phyloP scores from a whole-genome alignment of 2,797 vertebrate species.

The Nasua narica region DNA sequence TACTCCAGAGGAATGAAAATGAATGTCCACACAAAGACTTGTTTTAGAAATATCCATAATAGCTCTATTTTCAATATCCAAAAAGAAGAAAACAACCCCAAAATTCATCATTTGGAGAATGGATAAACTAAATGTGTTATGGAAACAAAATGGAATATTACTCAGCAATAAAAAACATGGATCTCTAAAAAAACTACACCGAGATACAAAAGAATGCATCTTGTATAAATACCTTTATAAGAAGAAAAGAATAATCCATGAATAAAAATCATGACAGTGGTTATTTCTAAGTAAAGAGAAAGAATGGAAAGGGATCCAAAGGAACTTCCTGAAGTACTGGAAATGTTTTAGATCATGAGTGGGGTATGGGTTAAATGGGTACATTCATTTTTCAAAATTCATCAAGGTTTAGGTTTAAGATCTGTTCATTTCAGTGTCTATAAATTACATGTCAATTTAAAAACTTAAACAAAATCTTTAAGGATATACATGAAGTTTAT shows the following conservation, averaged over 20 bases:
- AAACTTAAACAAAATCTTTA: background rate
- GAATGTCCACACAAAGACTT: background rate
- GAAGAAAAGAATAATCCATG: background rate
- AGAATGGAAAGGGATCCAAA: background rate
- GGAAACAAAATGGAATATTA: background rate
- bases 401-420: background rate
- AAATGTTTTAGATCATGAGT: background rate
- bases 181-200: background rate
- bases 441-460: background rate
- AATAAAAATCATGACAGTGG: background rate
- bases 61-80: background rate
- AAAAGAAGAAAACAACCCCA: background rate
- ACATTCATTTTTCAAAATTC: background rate
- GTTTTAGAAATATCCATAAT: background rate
- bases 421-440: background rate
- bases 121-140: background rate
- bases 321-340: background rate
- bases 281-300: background rate
- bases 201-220: background rate
- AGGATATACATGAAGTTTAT: background rate
- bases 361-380: background rate
- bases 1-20: background rate
- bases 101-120: background rate
- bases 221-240: background rate
- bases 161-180: background rate